Evolutionary conservation across 2,113 vertebrate species (phyloP).

Genomic region (Girardinichthys multiradiatus): DNA sequence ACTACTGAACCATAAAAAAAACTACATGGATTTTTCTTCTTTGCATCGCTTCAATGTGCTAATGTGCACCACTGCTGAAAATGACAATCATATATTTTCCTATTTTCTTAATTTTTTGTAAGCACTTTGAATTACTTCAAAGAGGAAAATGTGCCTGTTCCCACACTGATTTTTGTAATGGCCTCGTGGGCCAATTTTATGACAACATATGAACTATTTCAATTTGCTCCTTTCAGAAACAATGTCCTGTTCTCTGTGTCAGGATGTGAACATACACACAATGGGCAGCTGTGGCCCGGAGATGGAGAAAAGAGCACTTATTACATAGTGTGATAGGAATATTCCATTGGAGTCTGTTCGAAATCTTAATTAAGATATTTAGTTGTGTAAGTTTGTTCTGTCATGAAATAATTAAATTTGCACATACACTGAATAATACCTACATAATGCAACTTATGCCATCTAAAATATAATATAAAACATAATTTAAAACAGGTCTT

Average conservation of each 20-base stretch:
- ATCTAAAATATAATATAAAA: not conserved
- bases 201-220: not conserved
- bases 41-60: not conserved
- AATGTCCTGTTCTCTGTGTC: slow-evolving; percentile 5
- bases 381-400: not conserved
- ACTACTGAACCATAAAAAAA: not conserved
- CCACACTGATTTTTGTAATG: not conserved
- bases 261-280: slow-evolving; percentile 12
- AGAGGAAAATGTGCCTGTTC: not conserved
- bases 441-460: not conserved
- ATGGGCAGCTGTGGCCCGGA: slow-evolving; percentile 4
- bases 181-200: not conserved
- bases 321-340: not conserved
- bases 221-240: not conserved
- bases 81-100: not conserved
- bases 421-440: not conserved
- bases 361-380: not conserved
- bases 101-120: not conserved
- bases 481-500: not conserved
- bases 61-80: not conserved
- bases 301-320: not conserved
- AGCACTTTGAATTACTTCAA: not conserved
- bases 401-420: no score
- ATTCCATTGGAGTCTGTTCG: not conserved
- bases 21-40: no score